Base-by-base conservation (phyloP, 2,797 vertebrate genomes). In the Hydrolagus colliei region DNA sequence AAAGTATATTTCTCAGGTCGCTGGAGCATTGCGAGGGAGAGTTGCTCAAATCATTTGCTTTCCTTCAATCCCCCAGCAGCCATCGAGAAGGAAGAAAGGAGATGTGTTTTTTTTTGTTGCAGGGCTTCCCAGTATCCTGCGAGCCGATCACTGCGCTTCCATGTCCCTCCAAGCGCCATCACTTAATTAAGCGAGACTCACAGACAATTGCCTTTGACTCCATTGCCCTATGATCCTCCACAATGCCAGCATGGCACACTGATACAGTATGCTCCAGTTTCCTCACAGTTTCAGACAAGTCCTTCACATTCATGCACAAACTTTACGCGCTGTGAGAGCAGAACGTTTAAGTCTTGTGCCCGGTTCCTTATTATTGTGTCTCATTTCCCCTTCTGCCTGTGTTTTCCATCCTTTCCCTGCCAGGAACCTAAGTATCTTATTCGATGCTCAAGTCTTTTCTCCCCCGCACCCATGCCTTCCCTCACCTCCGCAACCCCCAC, bases 1-100 rank as follows among this genome's bases (percentile, higher is more conserved):
- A 84, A 84, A 71, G 65, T 84, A n/a, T 52, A 71, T 71, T 71
- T 71, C 32, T 71, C 65, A 71, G 79, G 79, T 84, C 79, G n/a
- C 18, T 20, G 65, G 16, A 1, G 18, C 65, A 84, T 71, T 68
- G 18, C 32, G 68, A 63, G n/a, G 65, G 79, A 84, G 79, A 71
- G 65, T 35, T 71, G 18, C 79, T 71, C 35, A 41, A 84, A 68
- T 82, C 79, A 84, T 84, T 35, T 35, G 65, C 65, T 84, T 84
- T 10, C 32, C 32, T 20, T 82, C 65, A 82, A 68, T 27, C 9
- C 79, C 63, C 67, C 79, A 68, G 9, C 32, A 68, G 8, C 79
- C 65, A 68, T 22, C 35, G 4, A 9, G 14, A 82, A 22, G 79
- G 0, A 71, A 71, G 52, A 68, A 9, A 68, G 65, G 20, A 52